Conservation (phyloP, 2,888 invertebrate species). For the Drosophila merina region DNA sequence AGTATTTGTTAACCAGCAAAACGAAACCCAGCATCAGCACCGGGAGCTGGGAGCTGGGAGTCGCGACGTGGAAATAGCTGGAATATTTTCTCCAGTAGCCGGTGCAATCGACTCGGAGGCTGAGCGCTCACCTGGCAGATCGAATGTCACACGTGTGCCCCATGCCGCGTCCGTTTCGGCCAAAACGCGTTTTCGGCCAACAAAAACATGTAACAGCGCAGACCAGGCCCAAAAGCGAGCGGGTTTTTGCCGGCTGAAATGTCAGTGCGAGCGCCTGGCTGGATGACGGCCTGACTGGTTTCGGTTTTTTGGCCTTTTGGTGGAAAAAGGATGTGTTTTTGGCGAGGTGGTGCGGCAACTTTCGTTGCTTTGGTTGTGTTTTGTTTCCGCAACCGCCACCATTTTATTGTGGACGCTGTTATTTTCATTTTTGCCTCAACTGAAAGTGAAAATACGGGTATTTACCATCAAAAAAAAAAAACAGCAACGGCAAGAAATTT, state of each 20-base stretch:
- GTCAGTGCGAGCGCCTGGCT: conserved; percentile 43
- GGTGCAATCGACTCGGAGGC: conserved; percentile 54
- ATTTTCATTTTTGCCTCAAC: conserved; percentile 50
- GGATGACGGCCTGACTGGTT: conserved; percentile 50
- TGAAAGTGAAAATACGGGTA: conserved; percentile 68
- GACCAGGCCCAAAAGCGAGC: conserved; percentile 18
- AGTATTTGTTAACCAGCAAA: conserved; percentile 69
- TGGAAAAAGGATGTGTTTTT: conserved; percentile 69
- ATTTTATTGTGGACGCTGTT: conserved; percentile 43
- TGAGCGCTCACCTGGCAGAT: conserved; percentile 26
- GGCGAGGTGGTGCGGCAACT: conserved; percentile 50
- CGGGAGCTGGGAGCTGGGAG: not conserved
- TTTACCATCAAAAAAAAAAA: conserved; percentile 30
- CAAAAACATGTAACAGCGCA: conserved; percentile 15
- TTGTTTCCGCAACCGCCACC: conserved; percentile 72
- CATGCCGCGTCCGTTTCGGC: conserved; percentile 50
- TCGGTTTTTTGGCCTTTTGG: conserved; percentile 54
- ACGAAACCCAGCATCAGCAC: conserved; percentile 46
- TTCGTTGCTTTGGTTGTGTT: conserved; percentile 60
- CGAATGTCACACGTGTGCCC: conserved; percentile 68
- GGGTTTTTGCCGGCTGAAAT: conserved; percentile 44
- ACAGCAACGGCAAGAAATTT: conserved; percentile 14
- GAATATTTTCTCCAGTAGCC: conserved; percentile 57
- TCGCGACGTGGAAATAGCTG: conserved; percentile 65
- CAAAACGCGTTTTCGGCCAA: conserved; percentile 59